Evolutionary conservation across 2,888 invertebrate species (phyloP).

Genomic region (Trimorus sp.): DNA sequence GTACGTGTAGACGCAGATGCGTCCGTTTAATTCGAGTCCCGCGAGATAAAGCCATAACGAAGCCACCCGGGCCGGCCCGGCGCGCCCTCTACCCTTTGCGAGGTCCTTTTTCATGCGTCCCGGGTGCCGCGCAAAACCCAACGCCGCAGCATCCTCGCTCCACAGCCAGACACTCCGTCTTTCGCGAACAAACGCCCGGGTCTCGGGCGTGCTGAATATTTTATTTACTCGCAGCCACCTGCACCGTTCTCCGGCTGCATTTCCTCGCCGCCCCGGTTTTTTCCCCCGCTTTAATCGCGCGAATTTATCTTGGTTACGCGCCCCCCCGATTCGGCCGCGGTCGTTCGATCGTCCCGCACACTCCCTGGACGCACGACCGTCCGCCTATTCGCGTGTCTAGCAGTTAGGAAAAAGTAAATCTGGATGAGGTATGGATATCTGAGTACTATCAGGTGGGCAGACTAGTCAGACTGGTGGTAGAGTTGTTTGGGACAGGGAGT

Average conservation of each 20-base stretch:
- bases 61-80: conserved; percentile 20
- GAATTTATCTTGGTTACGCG: conserved; percentile 75
- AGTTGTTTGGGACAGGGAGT: too few relatives aligned
- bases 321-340: conserved; percentile 18
- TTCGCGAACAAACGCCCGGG: conserved; percentile 74
- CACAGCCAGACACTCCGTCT: conserved; percentile 70
- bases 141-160: conserved; percentile 25
- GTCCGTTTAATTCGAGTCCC: conserved; percentile 72
- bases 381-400: too few relatives aligned
- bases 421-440: too few relatives aligned
- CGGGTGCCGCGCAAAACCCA: too few relatives aligned
- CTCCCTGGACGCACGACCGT: too few relatives aligned
- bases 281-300: conserved; percentile 70
- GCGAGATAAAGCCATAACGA: conserved; percentile 76
- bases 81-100: too few relatives aligned
- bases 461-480: too few relatives aligned
- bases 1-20: conserved; percentile 52
- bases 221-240: conserved; percentile 73
- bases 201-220: conserved; percentile 76
- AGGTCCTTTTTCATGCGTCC: too few relatives aligned
- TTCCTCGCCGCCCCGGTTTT: conserved; percentile 2
- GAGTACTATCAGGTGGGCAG: too few relatives aligned
- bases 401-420: too few relatives aligned
- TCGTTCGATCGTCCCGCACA: conserved; percentile 39
- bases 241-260: conserved; percentile 20